A percentile compares a stretch with the other conserved stretches of the same genome.
phyloP scores from a whole-genome alignment of 1,140 invertebrate species.

The Orchestia grillus region DNA sequence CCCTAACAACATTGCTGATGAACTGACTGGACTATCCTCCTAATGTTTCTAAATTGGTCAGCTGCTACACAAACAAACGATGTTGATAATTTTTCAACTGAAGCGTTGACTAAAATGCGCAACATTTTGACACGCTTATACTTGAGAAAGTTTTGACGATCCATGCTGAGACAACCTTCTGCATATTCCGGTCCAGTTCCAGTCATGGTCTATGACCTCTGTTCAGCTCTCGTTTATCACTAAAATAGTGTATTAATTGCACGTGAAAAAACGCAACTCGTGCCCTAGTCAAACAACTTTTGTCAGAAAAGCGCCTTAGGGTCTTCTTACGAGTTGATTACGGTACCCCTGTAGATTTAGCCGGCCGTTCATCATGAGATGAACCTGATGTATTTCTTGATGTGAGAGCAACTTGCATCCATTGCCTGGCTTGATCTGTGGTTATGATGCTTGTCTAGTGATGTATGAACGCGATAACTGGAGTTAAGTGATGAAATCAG shows the following conservation, averaged over 20 bases:
- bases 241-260: background rate
- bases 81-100: too few relatives aligned
- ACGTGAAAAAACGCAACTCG: background rate
- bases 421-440: background rate
- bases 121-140: too few relatives aligned
- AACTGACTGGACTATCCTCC: too few relatives aligned
- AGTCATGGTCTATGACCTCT: background rate
- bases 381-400: conserved; percentile 27
- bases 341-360: background rate
- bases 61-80: too few relatives aligned
- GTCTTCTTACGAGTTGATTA: background rate
- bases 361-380: background rate
- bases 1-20: too few relatives aligned
- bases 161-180: too few relatives aligned
- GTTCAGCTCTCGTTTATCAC: background rate
- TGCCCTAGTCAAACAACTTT: conserved; percentile 27
- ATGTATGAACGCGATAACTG: background rate
- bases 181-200: background rate
- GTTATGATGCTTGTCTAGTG: background rate
- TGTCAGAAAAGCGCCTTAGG: conserved; percentile 5
- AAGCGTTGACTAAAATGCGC: too few relatives aligned
- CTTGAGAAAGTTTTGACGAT: too few relatives aligned
- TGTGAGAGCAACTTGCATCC: background rate
- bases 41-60: too few relatives aligned
- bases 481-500: background rate